These are phyloP conservation scores for Numenius phaeopus DNA, from an alignment of 2,797 vertebrate species.

Conservation along the genomic window DNA sequence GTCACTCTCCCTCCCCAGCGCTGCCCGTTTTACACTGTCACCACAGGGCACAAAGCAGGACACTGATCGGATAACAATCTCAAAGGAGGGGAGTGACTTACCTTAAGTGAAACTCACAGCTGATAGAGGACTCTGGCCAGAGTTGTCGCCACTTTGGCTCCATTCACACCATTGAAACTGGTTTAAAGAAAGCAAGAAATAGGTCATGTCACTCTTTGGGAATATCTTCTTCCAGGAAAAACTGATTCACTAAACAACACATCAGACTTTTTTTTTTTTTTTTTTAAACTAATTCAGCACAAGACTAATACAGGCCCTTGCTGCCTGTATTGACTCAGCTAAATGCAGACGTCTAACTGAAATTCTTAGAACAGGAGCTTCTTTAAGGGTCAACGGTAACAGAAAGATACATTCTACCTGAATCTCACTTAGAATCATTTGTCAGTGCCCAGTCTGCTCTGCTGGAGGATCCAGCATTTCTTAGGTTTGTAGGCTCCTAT, in stretches of 20 bases:
- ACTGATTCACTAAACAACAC: background rate
- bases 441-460: background rate
- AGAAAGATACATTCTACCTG: background rate
- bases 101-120: background rate
- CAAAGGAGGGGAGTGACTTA: background rate
- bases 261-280: too few relatives aligned
- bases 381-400: background rate
- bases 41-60: background rate
- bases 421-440: background rate
- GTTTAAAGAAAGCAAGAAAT: background rate
- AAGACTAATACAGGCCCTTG: background rate
- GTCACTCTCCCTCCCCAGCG: background rate
- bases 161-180: background rate
- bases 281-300: background rate
- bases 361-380: background rate
- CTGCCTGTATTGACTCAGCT: background rate
- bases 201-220: background rate
- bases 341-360: background rate
- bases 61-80: rapidly evolving
- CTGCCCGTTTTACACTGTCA: background rate
- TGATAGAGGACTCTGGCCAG: background rate
- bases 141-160: background rate
- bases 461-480: background rate
- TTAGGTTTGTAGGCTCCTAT: background rate
- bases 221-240: background rate